phyloP scores from a whole-genome alignment of 2,888 invertebrate species.

The Phytoseiulus persimilis region DNA sequence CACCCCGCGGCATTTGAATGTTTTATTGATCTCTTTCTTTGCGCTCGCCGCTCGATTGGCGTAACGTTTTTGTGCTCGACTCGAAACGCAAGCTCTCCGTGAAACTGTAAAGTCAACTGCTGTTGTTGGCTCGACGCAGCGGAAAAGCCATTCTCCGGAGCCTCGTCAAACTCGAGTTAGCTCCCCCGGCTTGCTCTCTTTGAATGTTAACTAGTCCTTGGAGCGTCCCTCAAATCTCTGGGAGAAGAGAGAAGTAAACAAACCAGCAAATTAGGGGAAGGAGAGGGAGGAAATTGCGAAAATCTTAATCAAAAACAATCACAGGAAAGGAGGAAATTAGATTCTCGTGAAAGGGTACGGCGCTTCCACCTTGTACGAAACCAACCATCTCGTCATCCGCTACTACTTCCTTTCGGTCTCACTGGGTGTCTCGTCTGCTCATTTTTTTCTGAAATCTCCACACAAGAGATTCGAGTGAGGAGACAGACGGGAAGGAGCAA shows the following conservation, averaged over 20 bases:
- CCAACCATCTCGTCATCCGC: not conserved
- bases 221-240: not conserved
- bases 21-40: not conserved
- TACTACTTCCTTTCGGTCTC: too few species aligned
- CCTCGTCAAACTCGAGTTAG: too few species aligned
- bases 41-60: not conserved
- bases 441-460: too few species aligned
- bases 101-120: too few species aligned
- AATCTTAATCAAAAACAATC: conserved; percentile 16
- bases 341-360: not conserved
- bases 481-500: too few species aligned
- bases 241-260: not conserved
- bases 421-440: too few species aligned
- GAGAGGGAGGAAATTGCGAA: conserved; percentile 9
- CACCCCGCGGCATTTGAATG: not conserved
- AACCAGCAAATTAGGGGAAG: not conserved
- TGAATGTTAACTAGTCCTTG: too few species aligned
- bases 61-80: not conserved
- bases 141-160: too few species aligned
- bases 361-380: not conserved
- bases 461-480: too few species aligned
- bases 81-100: not conserved
- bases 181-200: too few species aligned
- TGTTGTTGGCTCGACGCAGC: too few species aligned
- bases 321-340: not conserved